Evolutionary conservation across 2,888 invertebrate species (phyloP), one percentile per base, ranked within the genome.

Genomic region (Hydroisotoma schaefferi): DNA sequence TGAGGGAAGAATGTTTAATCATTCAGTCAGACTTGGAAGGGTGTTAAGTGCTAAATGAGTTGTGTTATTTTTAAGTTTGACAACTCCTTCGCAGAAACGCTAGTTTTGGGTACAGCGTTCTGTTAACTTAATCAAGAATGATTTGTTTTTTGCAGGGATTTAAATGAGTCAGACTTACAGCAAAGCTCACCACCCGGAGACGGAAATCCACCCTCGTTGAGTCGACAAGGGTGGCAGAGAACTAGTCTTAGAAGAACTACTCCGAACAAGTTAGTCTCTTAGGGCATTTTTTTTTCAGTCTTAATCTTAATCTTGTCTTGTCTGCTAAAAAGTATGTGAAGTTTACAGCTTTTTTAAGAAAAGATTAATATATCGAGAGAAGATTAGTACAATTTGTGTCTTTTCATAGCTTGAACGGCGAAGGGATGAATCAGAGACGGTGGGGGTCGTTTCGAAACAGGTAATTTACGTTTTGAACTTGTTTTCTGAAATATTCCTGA

Each of bases 171-270:
- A 22, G 46, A 46, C 20, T 18, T 46, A 5, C n/a, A n/a, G n/a
- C 6, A 15, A 15, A 46, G 58, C 20, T 37, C 51, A 23, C 28
- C 63, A 55, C 59, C 59, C 55, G 61, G 61, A 52, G 60, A 60
- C 18, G 52, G 53, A 27, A 59, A 47, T 40, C 54, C 57, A 43
- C 56, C 65, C 18, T 62, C 67, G 28, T 63, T 74, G 55, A 67
- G 67, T 28, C 82, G 91, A 74, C 87, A 90, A 76, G 86, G 89
- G 55, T 90, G 91, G 90, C 82, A 89, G 46, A 81, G 91, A 73
- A 90, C 89, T 49, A 91, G 91, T 75, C 80, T 91, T 53, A 80
- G 90, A 74, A 82, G 90, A 76, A 87, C 88, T 48, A 85, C 12
- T 46, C 22, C 46, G 20, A 46, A 25, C 23, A 46, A 23, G 46